phyloP scores from a whole-genome alignment of 2,797 vertebrate species.

The Pteropus rufus region DNA sequence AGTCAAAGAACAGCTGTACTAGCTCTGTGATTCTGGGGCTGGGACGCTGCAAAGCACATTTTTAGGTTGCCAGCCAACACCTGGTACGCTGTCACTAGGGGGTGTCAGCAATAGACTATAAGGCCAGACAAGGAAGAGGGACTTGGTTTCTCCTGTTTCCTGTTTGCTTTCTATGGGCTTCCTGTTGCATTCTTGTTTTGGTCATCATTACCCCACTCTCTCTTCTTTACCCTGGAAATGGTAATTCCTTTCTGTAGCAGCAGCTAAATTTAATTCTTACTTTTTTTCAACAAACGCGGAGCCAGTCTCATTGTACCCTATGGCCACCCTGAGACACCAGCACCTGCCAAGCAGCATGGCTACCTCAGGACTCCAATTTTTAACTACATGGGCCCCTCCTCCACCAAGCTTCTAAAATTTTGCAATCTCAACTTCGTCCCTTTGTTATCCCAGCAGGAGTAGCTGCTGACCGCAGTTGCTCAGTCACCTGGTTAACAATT shows the following conservation, averaged over 20 bases:
- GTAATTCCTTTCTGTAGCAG: background rate
- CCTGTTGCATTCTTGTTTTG: background rate
- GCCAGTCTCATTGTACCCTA: background rate
- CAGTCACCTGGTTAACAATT: background rate
- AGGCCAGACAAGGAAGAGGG: background rate
- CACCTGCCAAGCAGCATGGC: background rate
- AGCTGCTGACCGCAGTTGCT: background rate
- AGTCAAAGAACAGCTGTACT: background rate
- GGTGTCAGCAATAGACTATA: background rate
- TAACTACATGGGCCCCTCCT: background rate
- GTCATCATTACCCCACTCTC: background rate
- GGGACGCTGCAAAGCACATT: background rate
- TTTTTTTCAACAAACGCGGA: background rate
- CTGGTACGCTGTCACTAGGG: background rate
- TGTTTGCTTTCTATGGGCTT: background rate
- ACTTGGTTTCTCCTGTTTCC: background rate
- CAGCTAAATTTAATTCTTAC: background rate
- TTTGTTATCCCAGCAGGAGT: background rate
- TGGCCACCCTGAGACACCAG: background rate
- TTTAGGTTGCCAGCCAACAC: background rate
- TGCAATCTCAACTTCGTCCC: background rate
- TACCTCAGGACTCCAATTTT: background rate
- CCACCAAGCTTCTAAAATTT: background rate
- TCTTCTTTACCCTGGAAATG: background rate
- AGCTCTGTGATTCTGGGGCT: background rate